These are phyloP conservation scores for Sinocyclocheilus anshuiensis DNA, from an alignment of 2,113 vertebrate genomes.

Conservation along the genomic window DNA sequence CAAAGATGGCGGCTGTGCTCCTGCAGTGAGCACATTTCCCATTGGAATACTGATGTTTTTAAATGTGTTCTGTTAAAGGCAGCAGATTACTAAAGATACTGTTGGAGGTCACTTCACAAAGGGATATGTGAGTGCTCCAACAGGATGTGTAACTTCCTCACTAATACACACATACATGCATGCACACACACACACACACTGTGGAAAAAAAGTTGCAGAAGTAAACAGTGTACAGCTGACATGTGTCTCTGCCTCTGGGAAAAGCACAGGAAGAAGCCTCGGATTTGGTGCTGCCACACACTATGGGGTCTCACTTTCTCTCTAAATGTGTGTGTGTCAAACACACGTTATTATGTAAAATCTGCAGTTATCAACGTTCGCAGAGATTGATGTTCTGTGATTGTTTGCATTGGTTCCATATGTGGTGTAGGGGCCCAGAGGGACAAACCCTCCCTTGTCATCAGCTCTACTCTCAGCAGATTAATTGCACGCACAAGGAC, in stretches of 20 bases:
- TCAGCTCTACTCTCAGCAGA: conserved; percentile 26
- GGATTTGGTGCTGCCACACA: conserved; percentile 54
- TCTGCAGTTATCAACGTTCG: conserved; percentile 21
- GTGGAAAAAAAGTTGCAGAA: conserved; percentile 48
- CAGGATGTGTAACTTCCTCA: conserved; percentile 56
- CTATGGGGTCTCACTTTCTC: conserved; percentile 21
- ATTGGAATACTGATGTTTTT: conserved; percentile 22
- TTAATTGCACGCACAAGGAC: conserved; percentile 30
- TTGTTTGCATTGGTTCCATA: conserved; percentile 46
- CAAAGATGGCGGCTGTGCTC: background rate
- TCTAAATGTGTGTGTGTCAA: conserved; percentile 2
- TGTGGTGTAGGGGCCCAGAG: conserved; percentile 34
- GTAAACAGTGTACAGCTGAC: conserved; percentile 55
- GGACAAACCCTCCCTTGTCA: conserved; percentile 32
- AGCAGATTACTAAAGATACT: conserved; percentile 53
- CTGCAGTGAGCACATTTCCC: background rate
- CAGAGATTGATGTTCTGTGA: conserved; percentile 44
- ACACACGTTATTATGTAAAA: background rate
- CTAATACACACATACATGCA: conserved; percentile 43
- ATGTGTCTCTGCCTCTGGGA: conserved; percentile 53
- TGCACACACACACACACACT: conserved; percentile 31
- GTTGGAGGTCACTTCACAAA: conserved; percentile 49
- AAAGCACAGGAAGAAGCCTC: conserved; percentile 51
- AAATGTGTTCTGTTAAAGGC: conserved; percentile 16
- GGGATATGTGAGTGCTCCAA: conserved; percentile 53